A percentile compares a stretch with the other conserved stretches of the same genome.
phyloP scores from a whole-genome alignment of 2,797 vertebrate genomes.

The Hydrocynus forskahlii region DNA sequence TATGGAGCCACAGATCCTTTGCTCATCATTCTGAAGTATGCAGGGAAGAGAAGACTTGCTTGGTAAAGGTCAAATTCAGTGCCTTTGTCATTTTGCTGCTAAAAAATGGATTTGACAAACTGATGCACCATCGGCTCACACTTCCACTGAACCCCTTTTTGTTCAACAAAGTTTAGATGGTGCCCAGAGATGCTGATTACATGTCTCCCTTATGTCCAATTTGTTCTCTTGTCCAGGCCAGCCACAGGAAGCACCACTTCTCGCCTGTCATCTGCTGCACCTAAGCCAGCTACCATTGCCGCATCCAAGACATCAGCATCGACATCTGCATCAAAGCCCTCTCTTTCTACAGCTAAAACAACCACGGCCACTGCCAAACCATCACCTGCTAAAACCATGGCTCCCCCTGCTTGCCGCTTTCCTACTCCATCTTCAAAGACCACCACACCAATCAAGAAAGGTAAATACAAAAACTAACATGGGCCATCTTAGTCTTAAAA shows the following conservation, averaged over 20 bases:
- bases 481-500: background rate
- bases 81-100: background rate
- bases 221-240: conserved; percentile 63
- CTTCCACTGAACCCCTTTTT: background rate
- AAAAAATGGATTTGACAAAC: background rate
- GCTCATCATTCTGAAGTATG: conserved; percentile 30
- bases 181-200: background rate
- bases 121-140: background rate
- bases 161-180: background rate
- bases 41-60: conserved; percentile 1
- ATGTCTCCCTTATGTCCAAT: background rate
- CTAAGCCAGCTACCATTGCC: conserved; percentile 53
- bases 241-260: conserved; percentile 52
- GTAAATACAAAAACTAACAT: conserved; percentile 52
- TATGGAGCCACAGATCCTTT: background rate
- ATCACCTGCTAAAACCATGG: conserved; percentile 61
- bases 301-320: conserved; percentile 64
- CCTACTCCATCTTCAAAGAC: conserved; percentile 68
- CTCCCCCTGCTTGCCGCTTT: conserved; percentile 74
- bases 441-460: conserved; percentile 76
- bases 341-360: conserved; percentile 62
- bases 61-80: background rate
- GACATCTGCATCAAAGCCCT: conserved; percentile 67
- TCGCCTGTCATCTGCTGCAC: conserved; percentile 67
- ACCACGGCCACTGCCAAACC: conserved; percentile 62